Conservation (phyloP, 2,113 vertebrate genomes). For the Bucco capensis region DNA sequence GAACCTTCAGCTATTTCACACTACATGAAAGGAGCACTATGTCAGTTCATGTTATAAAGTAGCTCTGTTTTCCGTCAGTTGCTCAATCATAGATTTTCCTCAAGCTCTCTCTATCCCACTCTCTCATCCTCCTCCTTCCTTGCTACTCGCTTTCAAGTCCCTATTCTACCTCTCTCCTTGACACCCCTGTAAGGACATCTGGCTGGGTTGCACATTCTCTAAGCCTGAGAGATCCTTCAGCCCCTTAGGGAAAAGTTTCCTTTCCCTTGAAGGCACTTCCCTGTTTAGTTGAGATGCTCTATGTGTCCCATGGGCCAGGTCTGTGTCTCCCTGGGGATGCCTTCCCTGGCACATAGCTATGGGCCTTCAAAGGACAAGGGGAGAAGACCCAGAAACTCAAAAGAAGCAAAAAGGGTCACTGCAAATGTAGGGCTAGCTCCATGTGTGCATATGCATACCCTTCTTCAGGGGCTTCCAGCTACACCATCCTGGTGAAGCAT, state of each 20-base stretch:
- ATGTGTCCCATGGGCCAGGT: not conserved
- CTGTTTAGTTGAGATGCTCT: not conserved
- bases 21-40: not conserved
- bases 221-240: not conserved
- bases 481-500: not conserved
- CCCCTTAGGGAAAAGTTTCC: not conserved
- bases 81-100: not conserved
- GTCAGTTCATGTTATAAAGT: not conserved
- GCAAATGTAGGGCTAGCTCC: not conserved
- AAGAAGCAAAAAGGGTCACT: not conserved
- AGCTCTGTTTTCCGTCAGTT: not conserved
- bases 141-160: not conserved
- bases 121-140: not conserved
- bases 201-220: not conserved
- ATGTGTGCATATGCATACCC: not conserved
- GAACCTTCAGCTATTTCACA: not conserved
- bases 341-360: not conserved
- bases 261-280: not conserved
- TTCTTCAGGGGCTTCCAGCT: not conserved
- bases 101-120: fast-evolving
- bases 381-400: not conserved
- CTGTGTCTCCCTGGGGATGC: not conserved
- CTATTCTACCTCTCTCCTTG: not conserved
- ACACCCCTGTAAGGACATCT: not conserved
- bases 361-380: not conserved